Evolutionary conservation across 2,888 invertebrate species (phyloP).

Genomic region (Acrobasis consociella): DNA sequence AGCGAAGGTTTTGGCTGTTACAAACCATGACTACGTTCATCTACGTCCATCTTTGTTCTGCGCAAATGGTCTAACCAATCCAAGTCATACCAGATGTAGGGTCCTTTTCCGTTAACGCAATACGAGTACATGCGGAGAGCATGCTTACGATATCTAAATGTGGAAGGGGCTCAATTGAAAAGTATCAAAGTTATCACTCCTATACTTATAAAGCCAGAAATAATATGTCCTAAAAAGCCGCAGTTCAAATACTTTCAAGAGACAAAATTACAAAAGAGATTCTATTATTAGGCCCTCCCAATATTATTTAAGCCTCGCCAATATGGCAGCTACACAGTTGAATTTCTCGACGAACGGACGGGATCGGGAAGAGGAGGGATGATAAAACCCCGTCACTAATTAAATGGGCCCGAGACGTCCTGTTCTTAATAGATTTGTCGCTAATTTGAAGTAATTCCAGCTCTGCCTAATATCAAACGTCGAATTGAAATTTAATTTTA

Average conservation of each 20-base stretch:
- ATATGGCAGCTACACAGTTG: slow-evolving; percentile 67
- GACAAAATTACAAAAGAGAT: slow-evolving; percentile 42
- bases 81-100: too few species aligned
- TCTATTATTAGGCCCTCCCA: slow-evolving; percentile 53
- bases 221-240: too few species aligned
- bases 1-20: too few species aligned
- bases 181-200: too few species aligned
- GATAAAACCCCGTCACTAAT: slow-evolving; percentile 80
- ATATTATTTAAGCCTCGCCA: slow-evolving; percentile 73
- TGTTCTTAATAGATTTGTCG: slow-evolving; percentile 78
- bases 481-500: slow-evolving; percentile 58
- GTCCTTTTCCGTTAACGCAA: too few species aligned
- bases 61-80: too few species aligned
- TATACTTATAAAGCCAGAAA: too few species aligned
- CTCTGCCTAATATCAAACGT: slow-evolving; percentile 59
- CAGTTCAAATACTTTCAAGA: slow-evolving; percentile 17
- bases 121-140: too few species aligned
- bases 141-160: too few species aligned
- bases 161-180: too few species aligned
- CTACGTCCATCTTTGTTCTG: too few species aligned
- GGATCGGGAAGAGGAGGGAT: slow-evolving; percentile 71
- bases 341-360: slow-evolving; percentile 68
- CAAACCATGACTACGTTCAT: too few species aligned
- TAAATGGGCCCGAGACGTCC: slow-evolving; percentile 74
- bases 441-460: slow-evolving; percentile 74